Conservation (phyloP, 2,797 vertebrate genomes). For the Thripadectes ignobilis region DNA sequence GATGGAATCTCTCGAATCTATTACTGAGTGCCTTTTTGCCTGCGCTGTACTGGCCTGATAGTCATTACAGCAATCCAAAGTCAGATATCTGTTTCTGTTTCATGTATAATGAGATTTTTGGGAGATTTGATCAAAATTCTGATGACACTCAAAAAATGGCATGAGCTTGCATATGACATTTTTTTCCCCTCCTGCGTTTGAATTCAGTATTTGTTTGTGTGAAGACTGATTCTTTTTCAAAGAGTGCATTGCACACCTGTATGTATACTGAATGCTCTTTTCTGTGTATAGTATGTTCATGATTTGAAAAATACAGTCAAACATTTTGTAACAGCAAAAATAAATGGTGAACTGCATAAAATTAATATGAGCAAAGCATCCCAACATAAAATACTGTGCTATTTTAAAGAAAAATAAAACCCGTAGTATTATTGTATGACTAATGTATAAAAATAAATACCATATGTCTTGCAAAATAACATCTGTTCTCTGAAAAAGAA, state of each 20-base stretch:
- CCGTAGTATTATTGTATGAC: slow-evolving; percentile 24
- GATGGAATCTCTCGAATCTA: background rate
- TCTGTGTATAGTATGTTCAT: background rate
- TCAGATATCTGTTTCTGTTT: background rate
- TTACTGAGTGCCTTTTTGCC: background rate
- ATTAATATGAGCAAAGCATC: background rate
- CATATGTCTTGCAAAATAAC: slow-evolving; percentile 2
- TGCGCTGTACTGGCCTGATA: background rate
- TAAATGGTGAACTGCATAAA: background rate
- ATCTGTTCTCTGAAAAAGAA: background rate
- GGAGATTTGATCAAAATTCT: background rate
- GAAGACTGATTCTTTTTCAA: background rate
- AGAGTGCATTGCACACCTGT: background rate
- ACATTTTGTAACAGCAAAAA: background rate
- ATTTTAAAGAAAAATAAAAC: slow-evolving; percentile 21
- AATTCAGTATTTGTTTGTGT: background rate
- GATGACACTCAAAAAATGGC: background rate
- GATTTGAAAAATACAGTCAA: background rate
- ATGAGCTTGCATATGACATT: background rate
- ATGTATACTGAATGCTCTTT: background rate
- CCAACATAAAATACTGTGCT: background rate
- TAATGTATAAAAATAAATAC: slow-evolving; percentile 38
- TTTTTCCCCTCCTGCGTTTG: background rate
- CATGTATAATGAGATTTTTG: background rate
- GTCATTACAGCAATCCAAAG: background rate